Conservation (phyloP, 2,113 vertebrate genomes). For the Ptilonorhynchus violaceus region DNA sequence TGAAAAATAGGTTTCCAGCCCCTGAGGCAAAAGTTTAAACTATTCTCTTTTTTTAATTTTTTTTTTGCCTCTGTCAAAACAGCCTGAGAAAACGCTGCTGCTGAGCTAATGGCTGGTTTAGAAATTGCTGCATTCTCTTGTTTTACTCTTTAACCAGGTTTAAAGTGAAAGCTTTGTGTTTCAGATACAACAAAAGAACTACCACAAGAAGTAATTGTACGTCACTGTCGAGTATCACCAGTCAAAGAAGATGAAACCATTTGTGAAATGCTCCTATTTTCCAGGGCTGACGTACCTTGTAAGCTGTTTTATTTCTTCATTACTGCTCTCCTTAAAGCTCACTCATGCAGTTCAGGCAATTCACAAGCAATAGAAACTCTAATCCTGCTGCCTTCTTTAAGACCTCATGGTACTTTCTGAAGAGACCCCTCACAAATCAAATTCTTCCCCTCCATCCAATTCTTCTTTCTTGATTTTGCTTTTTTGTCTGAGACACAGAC, state of each 20-base stretch:
- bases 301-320: neutral
- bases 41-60: neutral
- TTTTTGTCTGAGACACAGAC: neutral
- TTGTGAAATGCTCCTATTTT: neutral
- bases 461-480: neutral
- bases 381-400: neutral
- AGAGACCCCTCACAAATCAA: neutral
- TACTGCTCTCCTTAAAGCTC: neutral
- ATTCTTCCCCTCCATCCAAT: neutral
- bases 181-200: neutral
- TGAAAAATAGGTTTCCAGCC: slow-evolving; percentile 59
- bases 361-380: neutral
- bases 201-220: neutral
- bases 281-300: neutral
- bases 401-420: neutral
- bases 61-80: neutral
- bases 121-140: neutral
- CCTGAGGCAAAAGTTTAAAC: slow-evolving; percentile 37
- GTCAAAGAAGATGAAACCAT: neutral
- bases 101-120: neutral
- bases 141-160: neutral
- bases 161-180: neutral
- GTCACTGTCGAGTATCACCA: neutral
- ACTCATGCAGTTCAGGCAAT: neutral
- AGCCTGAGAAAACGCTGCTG: neutral